Percentiles rank a stretch among this genome's conserved stretches.
phyloP scores from a whole-genome alignment of 1,140 invertebrate genomes.

The Brachystomella parvula region DNA sequence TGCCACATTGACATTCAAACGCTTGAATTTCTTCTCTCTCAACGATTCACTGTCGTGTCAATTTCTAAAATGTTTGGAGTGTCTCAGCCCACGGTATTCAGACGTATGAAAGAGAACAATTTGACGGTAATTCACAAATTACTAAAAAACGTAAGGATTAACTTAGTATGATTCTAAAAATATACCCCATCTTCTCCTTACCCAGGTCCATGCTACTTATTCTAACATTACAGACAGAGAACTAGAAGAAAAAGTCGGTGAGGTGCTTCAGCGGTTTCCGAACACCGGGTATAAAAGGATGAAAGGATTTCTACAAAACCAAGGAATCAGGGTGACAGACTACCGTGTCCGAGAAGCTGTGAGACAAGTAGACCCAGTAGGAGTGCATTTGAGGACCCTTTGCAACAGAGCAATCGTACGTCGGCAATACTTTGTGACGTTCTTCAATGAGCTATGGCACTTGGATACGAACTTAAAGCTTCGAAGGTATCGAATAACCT shows the following conservation, averaged over 20 bases:
- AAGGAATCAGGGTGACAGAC: slow-evolving; percentile 3
- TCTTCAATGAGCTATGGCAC: slow-evolving; percentile 27
- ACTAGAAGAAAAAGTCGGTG: not conserved
- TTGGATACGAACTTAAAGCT: slow-evolving; percentile 24
- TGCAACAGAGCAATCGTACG: slow-evolving; percentile 18
- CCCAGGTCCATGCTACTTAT: not conserved
- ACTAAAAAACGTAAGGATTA: not conserved
- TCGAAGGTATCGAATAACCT: slow-evolving; percentile 7
- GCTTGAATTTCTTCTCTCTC: slow-evolving; percentile 6
- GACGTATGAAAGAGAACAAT: not conserved
- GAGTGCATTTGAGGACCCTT: slow-evolving; percentile 6
- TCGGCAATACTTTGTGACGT: slow-evolving; percentile 18
- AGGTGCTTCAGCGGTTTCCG: not conserved
- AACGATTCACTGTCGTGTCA: not conserved
- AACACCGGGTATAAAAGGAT: slow-evolving; percentile 12
- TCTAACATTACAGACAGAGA: not conserved
- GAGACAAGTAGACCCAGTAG: slow-evolving; percentile 12
- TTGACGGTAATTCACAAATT: not conserved
- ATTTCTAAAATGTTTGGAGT: slow-evolving; percentile 16
- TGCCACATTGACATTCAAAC: not conserved
- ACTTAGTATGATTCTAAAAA: not conserved
- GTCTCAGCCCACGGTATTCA: slow-evolving; percentile 7
- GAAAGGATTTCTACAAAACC: not conserved
- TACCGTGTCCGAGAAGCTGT: not conserved
- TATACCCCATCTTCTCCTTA: not conserved